Conservation (phyloP, 2,113 vertebrate species). For the Agapornis roseicollis region DNA sequence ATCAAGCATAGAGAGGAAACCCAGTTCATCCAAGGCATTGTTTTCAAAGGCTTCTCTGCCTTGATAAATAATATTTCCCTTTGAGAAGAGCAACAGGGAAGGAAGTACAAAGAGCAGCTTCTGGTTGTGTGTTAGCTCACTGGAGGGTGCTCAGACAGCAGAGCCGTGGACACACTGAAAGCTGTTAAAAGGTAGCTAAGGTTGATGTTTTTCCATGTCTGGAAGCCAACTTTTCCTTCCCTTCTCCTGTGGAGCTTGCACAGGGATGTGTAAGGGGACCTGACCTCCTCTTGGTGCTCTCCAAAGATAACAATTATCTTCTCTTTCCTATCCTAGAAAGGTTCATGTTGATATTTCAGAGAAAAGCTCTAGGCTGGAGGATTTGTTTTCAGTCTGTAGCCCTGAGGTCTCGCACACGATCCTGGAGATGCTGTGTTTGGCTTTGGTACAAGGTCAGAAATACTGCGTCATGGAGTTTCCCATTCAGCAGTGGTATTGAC, state of each 20-base stretch:
- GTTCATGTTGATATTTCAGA: neutral
- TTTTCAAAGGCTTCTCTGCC: conserved; percentile 6
- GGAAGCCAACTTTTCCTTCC: neutral
- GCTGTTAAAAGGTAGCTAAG: neutral
- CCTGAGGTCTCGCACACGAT: neutral
- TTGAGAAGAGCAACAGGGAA: neutral
- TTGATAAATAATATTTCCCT: neutral
- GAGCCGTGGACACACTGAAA: rapidly evolving
- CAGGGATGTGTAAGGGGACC: neutral
- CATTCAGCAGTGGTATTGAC: neutral
- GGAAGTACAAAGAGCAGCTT: neutral
- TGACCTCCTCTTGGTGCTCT: neutral
- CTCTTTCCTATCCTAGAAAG: neutral
- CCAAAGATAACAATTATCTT: neutral
- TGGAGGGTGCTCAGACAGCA: neutral
- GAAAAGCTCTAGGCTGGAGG: neutral
- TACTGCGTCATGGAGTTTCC: neutral
- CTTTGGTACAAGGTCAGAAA: neutral
- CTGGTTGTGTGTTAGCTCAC: neutral
- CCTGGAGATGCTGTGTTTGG: neutral
- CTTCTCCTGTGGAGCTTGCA: neutral
- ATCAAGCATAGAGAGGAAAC: neutral
- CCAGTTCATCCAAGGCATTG: neutral
- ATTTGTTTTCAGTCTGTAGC: neutral
- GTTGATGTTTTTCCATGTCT: neutral